Base-by-base conservation (phyloP, 2,797 vertebrate species). In the Vultur gryphus region DNA sequence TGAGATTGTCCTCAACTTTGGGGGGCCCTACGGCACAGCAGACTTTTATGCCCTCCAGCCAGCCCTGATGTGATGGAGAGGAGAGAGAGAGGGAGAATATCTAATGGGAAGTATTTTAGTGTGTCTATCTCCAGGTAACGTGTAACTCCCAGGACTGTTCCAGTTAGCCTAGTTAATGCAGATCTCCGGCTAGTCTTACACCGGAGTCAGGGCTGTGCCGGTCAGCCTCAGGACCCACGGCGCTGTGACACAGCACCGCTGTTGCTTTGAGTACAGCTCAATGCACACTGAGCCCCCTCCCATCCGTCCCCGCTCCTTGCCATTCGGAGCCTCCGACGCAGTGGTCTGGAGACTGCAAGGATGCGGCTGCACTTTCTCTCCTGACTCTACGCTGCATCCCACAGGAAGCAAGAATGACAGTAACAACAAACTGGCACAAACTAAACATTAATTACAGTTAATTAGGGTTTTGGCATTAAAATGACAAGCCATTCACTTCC, bases 391-490 rank as follows among this genome's bases (percentile, higher is more conserved):
- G 2, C 31, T 70, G 52, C 65, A 35, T 54, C 78, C 61, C 54
- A 58, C 0, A 55, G 61, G 69, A 89, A 87, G 52, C 7, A 23
- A 49, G 57, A 43, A 72, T 9, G 5, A 77, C 11, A 69, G 31
- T 9, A 43, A 71, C 33, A 85, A 76, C 4, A 7, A 94, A 88
- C 51, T 65, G 65, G 90, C 84, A 76, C 79, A 76, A 77, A 62
- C 25, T 58, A 79, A 67, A 80, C 35, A 79, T 52, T 66, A 87
- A 77, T 71, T 75, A 84, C 49, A 83, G 64, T 61, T 95, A 84
- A 96, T 77, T 61, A 89, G 80, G 77, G 44, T 19, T 87, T 59
- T 72, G 86, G 66, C 84, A 87, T 65, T 87, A 71, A 91, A 89
- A 91, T 31, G 58, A 55, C 87, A 92, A 69, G n/a, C 16, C 62